Percentiles rank a stretch among this genome's conserved stretches.
These are phyloP conservation scores for Heptranchias perlo DNA, from an alignment of 2,113 vertebrate genomes.

Conservation along the genomic window DNA sequence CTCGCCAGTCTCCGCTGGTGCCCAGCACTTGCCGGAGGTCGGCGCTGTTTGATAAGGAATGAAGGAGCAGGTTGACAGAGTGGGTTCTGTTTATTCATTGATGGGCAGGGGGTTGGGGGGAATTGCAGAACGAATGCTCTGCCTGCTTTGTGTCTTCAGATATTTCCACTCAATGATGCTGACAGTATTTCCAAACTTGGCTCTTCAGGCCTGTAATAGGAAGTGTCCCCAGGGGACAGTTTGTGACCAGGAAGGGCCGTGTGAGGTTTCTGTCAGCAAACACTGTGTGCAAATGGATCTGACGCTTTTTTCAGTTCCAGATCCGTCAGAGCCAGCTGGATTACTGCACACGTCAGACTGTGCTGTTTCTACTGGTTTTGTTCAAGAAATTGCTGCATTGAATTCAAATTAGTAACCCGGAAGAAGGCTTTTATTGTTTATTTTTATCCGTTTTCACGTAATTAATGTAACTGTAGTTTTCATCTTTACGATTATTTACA, in stretches of 20 bases:
- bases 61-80: not conserved
- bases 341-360: not conserved
- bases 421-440: not conserved
- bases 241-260: no score
- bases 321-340: not conserved
- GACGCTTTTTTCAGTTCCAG: not conserved
- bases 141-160: not conserved
- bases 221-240: not conserved
- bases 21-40: not conserved
- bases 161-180: not conserved
- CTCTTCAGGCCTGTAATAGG: not conserved
- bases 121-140: not conserved
- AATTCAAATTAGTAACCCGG: slow-evolving; percentile 5
- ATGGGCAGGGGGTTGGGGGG: not conserved
- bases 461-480: not conserved
- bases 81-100: not conserved
- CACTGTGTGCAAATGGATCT: not conserved
- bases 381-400: not conserved
- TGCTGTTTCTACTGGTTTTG: not conserved
- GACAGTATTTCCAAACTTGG: not conserved
- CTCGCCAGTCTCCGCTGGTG: not conserved
- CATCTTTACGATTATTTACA: not conserved
- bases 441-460: not conserved
- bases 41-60: slow-evolving; percentile 33
- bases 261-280: not conserved